Percentiles rank a stretch among this genome's conserved stretches.
Conservation (phyloP, 2,797 vertebrate genomes). For the Crenichthys baileyi region DNA sequence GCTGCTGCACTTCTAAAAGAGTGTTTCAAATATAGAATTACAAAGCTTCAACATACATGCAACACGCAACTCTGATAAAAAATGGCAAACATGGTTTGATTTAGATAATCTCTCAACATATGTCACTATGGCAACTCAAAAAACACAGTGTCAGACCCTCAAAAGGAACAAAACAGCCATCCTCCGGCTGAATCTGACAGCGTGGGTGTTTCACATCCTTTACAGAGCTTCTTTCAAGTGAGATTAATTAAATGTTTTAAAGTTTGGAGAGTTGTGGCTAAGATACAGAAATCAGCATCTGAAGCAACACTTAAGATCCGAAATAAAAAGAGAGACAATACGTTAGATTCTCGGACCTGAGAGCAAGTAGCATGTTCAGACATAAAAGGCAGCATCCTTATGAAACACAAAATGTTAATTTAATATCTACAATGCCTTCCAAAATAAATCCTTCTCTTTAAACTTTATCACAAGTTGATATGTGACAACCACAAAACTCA, state of each 20-base stretch:
- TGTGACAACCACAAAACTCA: too few relatives aligned
- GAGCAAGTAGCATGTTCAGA: too few relatives aligned
- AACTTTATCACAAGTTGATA: too few relatives aligned
- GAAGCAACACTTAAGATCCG: neutral
- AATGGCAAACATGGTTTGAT: neutral
- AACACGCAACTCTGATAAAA: neutral
- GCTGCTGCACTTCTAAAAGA: constrained; percentile 48
- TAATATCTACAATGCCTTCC: too few relatives aligned
- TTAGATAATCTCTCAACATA: neutral
- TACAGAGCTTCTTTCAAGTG: neutral
- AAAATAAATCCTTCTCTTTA: too few relatives aligned
- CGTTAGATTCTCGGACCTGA: too few relatives aligned
- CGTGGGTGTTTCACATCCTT: neutral
- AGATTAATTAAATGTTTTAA: neutral
- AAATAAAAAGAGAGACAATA: neutral
- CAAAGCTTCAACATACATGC: neutral
- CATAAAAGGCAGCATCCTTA: too few relatives aligned
- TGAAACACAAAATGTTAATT: too few relatives aligned
- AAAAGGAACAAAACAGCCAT: neutral
- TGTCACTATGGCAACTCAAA: neutral
- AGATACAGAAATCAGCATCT: neutral
- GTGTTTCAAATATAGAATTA: constrained; percentile 13
- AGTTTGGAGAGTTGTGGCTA: neutral
- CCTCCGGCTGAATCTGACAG: neutral
- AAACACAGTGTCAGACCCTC: neutral